phyloP scores from a whole-genome alignment of 2,888 invertebrate species.

The Tenodera sinensis region DNA sequence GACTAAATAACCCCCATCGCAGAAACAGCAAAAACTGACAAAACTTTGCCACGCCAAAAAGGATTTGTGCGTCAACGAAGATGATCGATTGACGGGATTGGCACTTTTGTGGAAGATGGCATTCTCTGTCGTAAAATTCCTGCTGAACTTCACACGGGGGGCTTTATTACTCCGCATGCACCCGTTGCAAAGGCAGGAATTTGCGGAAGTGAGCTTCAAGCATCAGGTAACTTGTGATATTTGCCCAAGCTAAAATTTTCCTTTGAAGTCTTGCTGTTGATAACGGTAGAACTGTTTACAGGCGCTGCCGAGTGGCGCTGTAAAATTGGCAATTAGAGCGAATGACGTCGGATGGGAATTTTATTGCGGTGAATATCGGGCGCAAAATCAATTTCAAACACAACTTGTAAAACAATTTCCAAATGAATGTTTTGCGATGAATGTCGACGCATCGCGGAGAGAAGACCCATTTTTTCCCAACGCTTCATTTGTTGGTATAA shows the following conservation, averaged over 20 bases:
- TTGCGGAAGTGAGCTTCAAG: neutral
- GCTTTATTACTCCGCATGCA: neutral
- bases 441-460: neutral
- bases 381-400: neutral
- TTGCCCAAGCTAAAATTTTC: neutral
- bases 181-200: neutral
- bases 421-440: neutral
- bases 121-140: neutral
- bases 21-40: neutral
- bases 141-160: neutral
- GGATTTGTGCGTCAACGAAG: neutral
- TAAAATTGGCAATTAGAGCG: neutral
- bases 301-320: neutral
- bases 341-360: neutral
- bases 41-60: neutral
- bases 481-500: neutral
- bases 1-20: neutral
- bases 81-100: neutral
- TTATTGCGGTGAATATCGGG: neutral
- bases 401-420: neutral
- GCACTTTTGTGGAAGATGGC: neutral
- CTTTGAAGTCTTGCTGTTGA: neutral
- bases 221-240: neutral
- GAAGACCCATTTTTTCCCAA: neutral
- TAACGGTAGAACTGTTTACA: neutral